phyloP scores from a whole-genome alignment of 2,888 invertebrate genomes.

The Eupithecia subumbrata region DNA sequence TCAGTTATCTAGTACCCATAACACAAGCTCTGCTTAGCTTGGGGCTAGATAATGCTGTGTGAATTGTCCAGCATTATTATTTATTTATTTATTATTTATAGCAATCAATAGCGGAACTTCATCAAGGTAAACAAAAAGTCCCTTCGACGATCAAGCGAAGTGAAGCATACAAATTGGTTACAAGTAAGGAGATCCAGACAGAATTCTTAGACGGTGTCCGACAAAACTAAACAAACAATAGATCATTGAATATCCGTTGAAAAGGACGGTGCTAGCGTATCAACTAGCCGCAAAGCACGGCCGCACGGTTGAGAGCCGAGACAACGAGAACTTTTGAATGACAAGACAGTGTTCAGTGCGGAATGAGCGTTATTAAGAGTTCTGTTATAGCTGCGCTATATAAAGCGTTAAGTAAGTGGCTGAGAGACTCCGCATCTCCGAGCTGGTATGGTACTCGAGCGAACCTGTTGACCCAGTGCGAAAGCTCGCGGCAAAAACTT shows the following conservation, averaged over 20 bases:
- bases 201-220: constrained; percentile 68
- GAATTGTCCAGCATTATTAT: no score
- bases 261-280: constrained; percentile 64
- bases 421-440: constrained; percentile 68
- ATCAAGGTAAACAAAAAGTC: constrained; percentile 41
- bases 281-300: constrained; percentile 58
- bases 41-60: no score
- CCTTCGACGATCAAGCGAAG: constrained; percentile 26
- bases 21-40: no score
- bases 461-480: constrained; percentile 78
- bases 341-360: constrained; percentile 37
- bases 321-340: constrained; percentile 45
- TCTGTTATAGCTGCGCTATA: constrained; percentile 47
- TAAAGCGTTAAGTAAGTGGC: constrained; percentile 72
- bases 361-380: constrained; percentile 42
- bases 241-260: constrained; percentile 72
- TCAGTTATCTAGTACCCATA: no score
- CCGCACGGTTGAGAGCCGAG: constrained; percentile 46
- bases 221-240: constrained; percentile 70
- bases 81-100: no score
- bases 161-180: constrained; percentile 46
- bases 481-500: constrained; percentile 71
- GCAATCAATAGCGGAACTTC: constrained; percentile 42
- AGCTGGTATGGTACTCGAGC: constrained; percentile 64
- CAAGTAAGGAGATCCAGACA: constrained; percentile 53